Conservation (phyloP, 2,888 invertebrate species). For the Orthosia cruda region DNA sequence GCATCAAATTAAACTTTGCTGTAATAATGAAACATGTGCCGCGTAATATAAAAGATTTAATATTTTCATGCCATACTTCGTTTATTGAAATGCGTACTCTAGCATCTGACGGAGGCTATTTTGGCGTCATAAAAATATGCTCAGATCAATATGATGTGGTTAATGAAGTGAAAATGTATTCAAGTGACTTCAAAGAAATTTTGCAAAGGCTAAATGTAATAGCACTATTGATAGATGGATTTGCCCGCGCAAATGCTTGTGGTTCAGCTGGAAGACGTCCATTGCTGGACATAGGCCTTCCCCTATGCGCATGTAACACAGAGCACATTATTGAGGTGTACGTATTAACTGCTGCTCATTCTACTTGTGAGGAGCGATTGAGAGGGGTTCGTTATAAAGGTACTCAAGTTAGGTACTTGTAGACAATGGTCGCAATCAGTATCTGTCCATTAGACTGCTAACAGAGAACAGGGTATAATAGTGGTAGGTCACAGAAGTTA, state of each 20-base stretch:
- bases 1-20: slow-evolving; percentile 42
- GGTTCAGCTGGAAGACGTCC: no score
- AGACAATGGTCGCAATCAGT: slow-evolving; percentile 40
- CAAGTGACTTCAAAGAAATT: no score
- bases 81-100: not conserved
- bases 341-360: slow-evolving; percentile 9
- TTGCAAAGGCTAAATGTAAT: no score
- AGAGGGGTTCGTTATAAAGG: slow-evolving; percentile 11
- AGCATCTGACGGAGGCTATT: not conserved
- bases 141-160: not conserved
- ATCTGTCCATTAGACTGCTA: not conserved
- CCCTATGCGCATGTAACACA: not conserved
- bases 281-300: no score
- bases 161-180: no score
- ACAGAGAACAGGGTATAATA: no score
- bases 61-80: slow-evolving; percentile 8
- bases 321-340: slow-evolving; percentile 1
- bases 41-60: slow-evolving; percentile 36
- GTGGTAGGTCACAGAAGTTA: no score
- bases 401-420: slow-evolving; percentile 19
- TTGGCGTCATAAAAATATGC: not conserved
- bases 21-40: slow-evolving; percentile 48
- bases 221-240: no score
- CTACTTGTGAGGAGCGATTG: not conserved
- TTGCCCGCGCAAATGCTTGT: no score